phyloP scores from a whole-genome alignment of 2,888 invertebrate species.

The Cephus runcator region DNA sequence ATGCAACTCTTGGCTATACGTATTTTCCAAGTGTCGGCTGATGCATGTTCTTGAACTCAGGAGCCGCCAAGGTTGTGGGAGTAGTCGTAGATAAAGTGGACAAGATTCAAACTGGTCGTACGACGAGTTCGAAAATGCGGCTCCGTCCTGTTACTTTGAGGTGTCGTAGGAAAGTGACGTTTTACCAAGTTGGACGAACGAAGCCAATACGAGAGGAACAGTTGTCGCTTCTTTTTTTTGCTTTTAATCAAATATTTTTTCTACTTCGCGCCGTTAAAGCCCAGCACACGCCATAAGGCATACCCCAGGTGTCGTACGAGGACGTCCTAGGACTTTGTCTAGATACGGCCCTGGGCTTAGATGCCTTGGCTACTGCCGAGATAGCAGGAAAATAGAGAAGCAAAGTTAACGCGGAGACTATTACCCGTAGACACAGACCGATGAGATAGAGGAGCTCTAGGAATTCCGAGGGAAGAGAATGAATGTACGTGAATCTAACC shows the following conservation, averaged over 20 bases:
- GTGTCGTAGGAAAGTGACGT: too few relatives aligned
- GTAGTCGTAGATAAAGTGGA: slow-evolving; percentile 12
- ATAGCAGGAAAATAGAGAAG: slow-evolving; percentile 6
- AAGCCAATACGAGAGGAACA: too few relatives aligned
- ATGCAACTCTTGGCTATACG: not conserved
- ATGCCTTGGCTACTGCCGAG: not conserved
- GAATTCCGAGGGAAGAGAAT: slow-evolving; percentile 4
- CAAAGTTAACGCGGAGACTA: slow-evolving; percentile 13
- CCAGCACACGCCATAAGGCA: too few relatives aligned
- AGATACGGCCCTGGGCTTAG: not conserved
- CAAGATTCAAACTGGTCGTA: slow-evolving; percentile 17
- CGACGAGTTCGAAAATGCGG: not conserved
- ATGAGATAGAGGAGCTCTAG: slow-evolving; percentile 2
- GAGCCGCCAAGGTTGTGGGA: slow-evolving; percentile 12
- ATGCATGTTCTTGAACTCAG: slow-evolving; percentile 16
- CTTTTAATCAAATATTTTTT: too few relatives aligned
- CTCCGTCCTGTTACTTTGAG: too few relatives aligned
- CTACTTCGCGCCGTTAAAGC: too few relatives aligned
- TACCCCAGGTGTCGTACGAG: too few relatives aligned
- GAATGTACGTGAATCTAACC: not conserved
- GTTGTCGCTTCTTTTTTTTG: too few relatives aligned
- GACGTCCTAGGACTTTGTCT: too few relatives aligned
- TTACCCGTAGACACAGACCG: slow-evolving; percentile 3
- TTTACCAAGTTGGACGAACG: too few relatives aligned
- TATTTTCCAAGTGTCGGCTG: slow-evolving; percentile 1